Conservation (phyloP, 2,113 vertebrate genomes). For the Prunella fulvescens region DNA sequence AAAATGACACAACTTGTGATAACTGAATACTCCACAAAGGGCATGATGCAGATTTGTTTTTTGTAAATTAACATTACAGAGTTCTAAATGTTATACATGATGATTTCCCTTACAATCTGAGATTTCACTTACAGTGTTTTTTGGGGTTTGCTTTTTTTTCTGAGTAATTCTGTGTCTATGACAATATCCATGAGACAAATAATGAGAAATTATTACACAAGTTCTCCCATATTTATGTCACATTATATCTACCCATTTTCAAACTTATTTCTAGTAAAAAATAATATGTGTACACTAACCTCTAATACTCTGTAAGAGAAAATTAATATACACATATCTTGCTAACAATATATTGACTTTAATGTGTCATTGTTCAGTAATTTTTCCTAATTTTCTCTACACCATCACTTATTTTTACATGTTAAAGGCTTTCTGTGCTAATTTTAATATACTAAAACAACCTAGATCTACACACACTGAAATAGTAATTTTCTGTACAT, state of each 20-base stretch:
- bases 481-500: neutral
- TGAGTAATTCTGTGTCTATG: neutral
- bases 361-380: neutral
- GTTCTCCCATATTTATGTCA: neutral
- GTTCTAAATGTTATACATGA: neutral
- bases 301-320: neutral
- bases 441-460: neutral
- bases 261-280: neutral
- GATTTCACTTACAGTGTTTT: neutral
- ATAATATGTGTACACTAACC: neutral
- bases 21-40: neutral
- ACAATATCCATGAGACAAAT: neutral
- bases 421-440: neutral
- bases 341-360: neutral
- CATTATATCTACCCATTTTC: neutral
- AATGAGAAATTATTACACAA: neutral
- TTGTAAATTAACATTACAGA: neutral
- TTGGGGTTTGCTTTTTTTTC: fast-evolving
- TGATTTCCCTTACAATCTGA: neutral
- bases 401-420: neutral
- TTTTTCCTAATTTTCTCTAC: neutral
- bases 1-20: neutral
- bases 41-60: neutral
- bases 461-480: neutral
- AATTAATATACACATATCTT: neutral